Evolutionary conservation across 53 echinoderm and acorn worm genomes (phyloP).

Genomic region (Antedon mediterranea): DNA sequence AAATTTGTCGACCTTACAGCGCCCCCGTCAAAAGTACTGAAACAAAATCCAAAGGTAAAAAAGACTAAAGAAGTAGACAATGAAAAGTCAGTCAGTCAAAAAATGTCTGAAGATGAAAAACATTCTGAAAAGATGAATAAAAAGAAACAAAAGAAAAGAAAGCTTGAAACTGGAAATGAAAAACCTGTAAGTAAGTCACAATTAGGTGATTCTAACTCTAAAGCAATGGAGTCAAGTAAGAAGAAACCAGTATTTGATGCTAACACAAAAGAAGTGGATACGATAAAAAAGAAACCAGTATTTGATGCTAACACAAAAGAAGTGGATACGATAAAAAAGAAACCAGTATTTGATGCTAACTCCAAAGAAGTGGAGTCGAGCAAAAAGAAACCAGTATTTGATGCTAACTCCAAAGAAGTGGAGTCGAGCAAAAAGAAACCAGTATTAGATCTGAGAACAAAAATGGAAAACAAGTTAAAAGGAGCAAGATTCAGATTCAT

Average conservation of each 20-base stretch:
- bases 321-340: neutral
- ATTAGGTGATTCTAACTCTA: neutral
- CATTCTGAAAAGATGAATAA: neutral
- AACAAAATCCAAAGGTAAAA: neutral
- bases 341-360: no score
- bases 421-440: conserved; percentile 1
- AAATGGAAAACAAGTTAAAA: conserved; percentile 52
- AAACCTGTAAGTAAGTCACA: neutral
- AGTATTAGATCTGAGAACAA: conserved; percentile 6
- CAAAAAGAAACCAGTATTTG: no score
- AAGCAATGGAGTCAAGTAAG: neutral
- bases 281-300: conserved; percentile 12
- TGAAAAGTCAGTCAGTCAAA: neutral
- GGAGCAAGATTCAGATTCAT: conserved; percentile 68
- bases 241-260: neutral
- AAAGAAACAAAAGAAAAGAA: conserved; percentile 2
- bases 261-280: neutral
- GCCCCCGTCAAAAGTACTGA: neutral
- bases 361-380: neutral
- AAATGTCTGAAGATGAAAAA: neutral
- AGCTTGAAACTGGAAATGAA: neutral
- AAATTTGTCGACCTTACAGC: conserved; percentile 8
- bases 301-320: neutral
- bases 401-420: neutral
- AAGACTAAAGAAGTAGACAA: neutral